phyloP scores from a whole-genome alignment of 2,797 vertebrate species.

The Nyctalus aviator region DNA sequence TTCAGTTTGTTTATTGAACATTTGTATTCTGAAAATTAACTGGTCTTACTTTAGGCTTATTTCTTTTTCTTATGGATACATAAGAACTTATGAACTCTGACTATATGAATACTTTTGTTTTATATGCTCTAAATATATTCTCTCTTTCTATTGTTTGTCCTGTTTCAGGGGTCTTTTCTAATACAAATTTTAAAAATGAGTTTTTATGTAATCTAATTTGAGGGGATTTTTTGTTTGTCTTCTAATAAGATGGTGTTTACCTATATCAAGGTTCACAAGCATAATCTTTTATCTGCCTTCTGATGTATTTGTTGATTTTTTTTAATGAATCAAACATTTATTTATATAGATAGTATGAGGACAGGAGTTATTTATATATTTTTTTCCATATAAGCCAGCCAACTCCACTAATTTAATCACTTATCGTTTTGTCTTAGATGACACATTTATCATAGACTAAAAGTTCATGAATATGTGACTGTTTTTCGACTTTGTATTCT shows the following conservation, averaged over 20 bases:
- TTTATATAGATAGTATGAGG: not conserved
- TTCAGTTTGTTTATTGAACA: not conserved
- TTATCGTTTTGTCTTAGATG: not conserved
- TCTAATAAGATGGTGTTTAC: slow-evolving; percentile 32
- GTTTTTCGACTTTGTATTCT: slow-evolving; percentile 34
- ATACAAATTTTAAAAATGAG: slow-evolving; percentile 16
- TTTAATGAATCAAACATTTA: not conserved
- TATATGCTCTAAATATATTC: slow-evolving; percentile 1
- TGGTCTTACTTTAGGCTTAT: not conserved
- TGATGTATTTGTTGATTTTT: not conserved
- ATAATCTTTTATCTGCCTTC: not conserved
- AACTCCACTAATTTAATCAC: not conserved
- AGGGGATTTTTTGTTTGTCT: not conserved
- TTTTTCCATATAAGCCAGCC: not conserved
- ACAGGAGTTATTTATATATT: slow-evolving; percentile 18
- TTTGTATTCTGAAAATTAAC: slow-evolving; percentile 28
- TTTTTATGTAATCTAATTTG: slow-evolving; percentile 44
- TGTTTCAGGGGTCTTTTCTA: not conserved
- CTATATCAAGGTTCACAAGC: not conserved
- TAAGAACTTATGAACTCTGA: not conserved
- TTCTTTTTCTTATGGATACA: slow-evolving; percentile 21
- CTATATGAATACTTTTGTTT: not conserved
- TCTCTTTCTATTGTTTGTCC: not conserved
- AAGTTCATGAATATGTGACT: slow-evolving; percentile 4
- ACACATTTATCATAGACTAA: slow-evolving; percentile 23